Percentiles rank a stretch among this genome's conserved stretches.
phyloP scores from a whole-genome alignment of 1,140 invertebrate genomes.

The Zophobas morio region DNA sequence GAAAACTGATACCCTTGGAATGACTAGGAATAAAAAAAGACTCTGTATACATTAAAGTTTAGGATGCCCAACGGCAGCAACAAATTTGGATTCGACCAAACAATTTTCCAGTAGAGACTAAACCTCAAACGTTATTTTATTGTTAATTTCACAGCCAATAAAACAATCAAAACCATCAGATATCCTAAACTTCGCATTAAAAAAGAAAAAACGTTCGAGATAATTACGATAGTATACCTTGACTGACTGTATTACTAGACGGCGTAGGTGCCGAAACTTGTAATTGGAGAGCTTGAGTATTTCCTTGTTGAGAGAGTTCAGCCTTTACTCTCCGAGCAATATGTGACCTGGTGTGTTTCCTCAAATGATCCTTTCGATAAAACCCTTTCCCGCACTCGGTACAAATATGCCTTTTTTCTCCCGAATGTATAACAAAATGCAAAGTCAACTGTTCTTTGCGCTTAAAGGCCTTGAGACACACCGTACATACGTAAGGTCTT shows the following conservation, averaged over 20 bases:
- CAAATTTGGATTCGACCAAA: constrained; percentile 26
- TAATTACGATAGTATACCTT: constrained; percentile 53
- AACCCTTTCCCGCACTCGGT: constrained; percentile 89
- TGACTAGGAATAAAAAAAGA: constrained; percentile 23
- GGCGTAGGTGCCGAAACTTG: constrained; percentile 59
- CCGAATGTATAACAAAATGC: constrained; percentile 89
- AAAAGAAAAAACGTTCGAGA: constrained; percentile 15
- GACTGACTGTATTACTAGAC: constrained; percentile 45
- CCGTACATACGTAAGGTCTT: constrained; percentile 85
- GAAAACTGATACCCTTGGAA: constrained; percentile 9
- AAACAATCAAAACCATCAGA: constrained; percentile 37
- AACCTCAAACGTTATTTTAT: constrained; percentile 22
- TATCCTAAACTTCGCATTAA: constrained; percentile 45
- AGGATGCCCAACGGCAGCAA: constrained; percentile 5
- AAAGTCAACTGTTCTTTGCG: constrained; percentile 87
- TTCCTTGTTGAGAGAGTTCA: constrained; percentile 78
- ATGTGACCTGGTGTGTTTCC: constrained; percentile 87
- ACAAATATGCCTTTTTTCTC: constrained; percentile 88
- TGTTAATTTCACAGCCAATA: constrained; percentile 42
- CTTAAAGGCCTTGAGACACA: constrained; percentile 89
- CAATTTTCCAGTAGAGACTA: neutral
- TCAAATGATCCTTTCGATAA: constrained; percentile 83
- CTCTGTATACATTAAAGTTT: constrained; percentile 37
- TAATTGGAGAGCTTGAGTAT: constrained; percentile 55
- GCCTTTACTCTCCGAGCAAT: constrained; percentile 86